Evolutionary conservation across 2,888 invertebrate species (phyloP), one percentile per base, ranked within the genome.

Genomic region (Machimus rusticus): DNA sequence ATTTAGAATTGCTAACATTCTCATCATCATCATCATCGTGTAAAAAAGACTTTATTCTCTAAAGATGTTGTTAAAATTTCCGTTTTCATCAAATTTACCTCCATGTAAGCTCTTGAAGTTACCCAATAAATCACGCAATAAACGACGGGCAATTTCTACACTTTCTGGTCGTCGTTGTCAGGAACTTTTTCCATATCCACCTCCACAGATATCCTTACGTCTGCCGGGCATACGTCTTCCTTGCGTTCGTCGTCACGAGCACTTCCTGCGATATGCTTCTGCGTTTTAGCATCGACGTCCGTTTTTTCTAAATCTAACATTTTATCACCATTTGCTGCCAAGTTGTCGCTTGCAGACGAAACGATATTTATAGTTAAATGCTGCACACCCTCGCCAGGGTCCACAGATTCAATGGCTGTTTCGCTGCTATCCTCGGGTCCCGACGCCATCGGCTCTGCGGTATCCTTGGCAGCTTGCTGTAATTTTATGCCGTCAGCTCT

Each of bases 91-190:
- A 66, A 66, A 66, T 28, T 66, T 28, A 51, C 16, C 51, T n/a
- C 3, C 51, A 51, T 66, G 9, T 66, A 66, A 66, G 66, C 66
- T 66, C 23, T 66, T 66, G 28, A 66, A 66, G 66, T 66, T 66
- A 66, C 28, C 28, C 79, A 79, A 79, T 79, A 79, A 79, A 79
- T 79, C 46, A 28, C 43, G 43, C 79, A 46, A 79, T 79, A 79
- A 66, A 66, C 66, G 66, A 28, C 66, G 66, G 66, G 66, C 66
- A 28, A 66, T 66, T 66, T 66, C 23, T 66, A 66, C 66, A 66
- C 28, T 66, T 66, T 66, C 28, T 66, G 66, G 19, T 39, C 39
- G 23, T 84, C n/a, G 51, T 28, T 55, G 55, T 51, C 82, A 66
- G 82, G 82, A 66, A 28, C n/a, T 37, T 55, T 37, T 37, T 66